phyloP scores from a whole-genome alignment of 2,888 invertebrate species.

The Ernsta delagoae region DNA sequence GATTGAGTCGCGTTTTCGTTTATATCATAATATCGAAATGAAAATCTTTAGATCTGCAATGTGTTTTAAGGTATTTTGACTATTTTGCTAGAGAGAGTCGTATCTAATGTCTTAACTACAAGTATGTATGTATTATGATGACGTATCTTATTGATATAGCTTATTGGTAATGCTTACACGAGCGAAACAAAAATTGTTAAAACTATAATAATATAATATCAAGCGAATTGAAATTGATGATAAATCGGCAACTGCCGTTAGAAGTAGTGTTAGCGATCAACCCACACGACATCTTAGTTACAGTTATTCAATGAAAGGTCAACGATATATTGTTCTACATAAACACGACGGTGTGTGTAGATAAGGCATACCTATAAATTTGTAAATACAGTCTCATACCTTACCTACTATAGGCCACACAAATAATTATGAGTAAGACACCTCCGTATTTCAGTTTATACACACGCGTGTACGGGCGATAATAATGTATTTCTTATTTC shows the following conservation, averaged over 20 bases:
- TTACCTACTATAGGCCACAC: too few relatives aligned
- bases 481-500: neutral
- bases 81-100: too few relatives aligned
- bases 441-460: neutral
- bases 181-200: neutral
- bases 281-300: slow-evolving; percentile 2
- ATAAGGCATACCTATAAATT: neutral
- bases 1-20: too few relatives aligned
- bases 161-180: neutral
- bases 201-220: neutral
- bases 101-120: too few relatives aligned
- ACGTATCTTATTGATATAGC: too few relatives aligned
- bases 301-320: slow-evolving; percentile 20
- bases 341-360: neutral
- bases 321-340: neutral
- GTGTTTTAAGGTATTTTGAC: too few relatives aligned
- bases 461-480: neutral
- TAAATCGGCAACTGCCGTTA: slow-evolving; percentile 11
- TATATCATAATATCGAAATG: too few relatives aligned
- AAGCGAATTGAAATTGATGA: slow-evolving; percentile 1
- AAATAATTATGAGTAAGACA: too few relatives aligned
- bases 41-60: too few relatives aligned
- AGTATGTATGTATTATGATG: too few relatives aligned
- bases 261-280: neutral
- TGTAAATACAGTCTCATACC: neutral